Conservation (phyloP, 2,797 vertebrate species). For the Hippoglossus hippoglossus region DNA sequence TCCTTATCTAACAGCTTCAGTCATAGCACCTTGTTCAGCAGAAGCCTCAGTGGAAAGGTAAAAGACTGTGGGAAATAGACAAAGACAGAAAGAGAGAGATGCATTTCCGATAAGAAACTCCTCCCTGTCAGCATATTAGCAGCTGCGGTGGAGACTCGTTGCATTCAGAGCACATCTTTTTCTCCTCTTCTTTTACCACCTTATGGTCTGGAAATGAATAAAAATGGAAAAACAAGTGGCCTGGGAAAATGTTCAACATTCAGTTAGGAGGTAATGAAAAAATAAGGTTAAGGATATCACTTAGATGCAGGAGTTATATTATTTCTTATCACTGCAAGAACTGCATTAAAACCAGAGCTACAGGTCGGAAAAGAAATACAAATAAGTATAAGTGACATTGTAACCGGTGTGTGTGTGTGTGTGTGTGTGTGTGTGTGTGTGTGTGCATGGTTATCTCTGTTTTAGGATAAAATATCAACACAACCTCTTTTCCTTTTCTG, state of each 20-base stretch:
- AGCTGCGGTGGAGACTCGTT: slow-evolving; percentile 36
- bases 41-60: slow-evolving; percentile 45
- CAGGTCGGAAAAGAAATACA: not conserved
- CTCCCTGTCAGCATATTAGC: slow-evolving; percentile 60
- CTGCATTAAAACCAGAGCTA: not conserved
- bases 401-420: not conserved
- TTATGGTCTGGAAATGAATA: slow-evolving; percentile 29
- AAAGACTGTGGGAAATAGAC: slow-evolving; percentile 52
- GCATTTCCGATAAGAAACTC: slow-evolving; percentile 59
- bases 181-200: slow-evolving; percentile 17
- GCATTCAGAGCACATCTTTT: slow-evolving; percentile 31
- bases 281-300: not conserved
- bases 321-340: not conserved
- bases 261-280: too few relatives aligned
- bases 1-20: slow-evolving; percentile 55
- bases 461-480: too few relatives aligned
- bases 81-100: slow-evolving; percentile 61
- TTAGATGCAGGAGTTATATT: not conserved
- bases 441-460: not conserved
- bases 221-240: slow-evolving; percentile 22
- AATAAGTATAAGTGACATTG: not conserved
- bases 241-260: slow-evolving; percentile 14
- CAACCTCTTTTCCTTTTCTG: too few relatives aligned
- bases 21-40: slow-evolving; percentile 55
- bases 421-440: too few relatives aligned